Base-by-base conservation (phyloP, 2,888 invertebrate species). In the Hybos culiciformis region DNA sequence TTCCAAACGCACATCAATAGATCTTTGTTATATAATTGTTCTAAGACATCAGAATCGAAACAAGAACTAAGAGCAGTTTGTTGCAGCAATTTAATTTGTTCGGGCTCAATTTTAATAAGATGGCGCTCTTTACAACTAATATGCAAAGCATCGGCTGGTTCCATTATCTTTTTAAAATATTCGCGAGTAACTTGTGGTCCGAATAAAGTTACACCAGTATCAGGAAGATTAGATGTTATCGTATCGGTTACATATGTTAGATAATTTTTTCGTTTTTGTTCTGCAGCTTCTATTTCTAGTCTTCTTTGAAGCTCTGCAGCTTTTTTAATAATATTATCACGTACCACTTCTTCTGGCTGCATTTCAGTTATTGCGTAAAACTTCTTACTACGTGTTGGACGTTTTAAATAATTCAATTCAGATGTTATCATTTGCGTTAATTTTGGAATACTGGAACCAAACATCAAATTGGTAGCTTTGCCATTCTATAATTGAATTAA, bases 401-500 rank as follows among this genome's bases (percentile, higher is more conserved):
- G 29, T 49, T 48, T 53, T 51, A 50, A 52, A 71, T 62, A 82
- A 7, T 71, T 68, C 2, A 88, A 62, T 67, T 92, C 88, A n/a
- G 74, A 70, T 21, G 75, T 67, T 41, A 92, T 78, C 23, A 80
- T 62, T 42, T 72, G 69, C 29, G 75, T 73, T 20, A 93, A 68
- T 21, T 76, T 72, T 0, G 91, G 92, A 0, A 86, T 82, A 62
- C 91, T 79, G 0, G 86, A 80, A 0, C 92, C 92, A 54, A 84
- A 83, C 56, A 88, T 74, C 32, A 87, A 72, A 54, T 80, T 81
- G 2, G 88, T 74, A 48, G 88, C 72, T 57, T 78, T 75, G 0
- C 85, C 82, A 39, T 77, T 71, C 83, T 88, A 44, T 11, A 37
- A 39, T 15, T 14, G 2, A n/a, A n/a, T n/a, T n/a, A n/a, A n/a